Base-by-base conservation (phyloP, 2,113 vertebrate genomes). In the Aegotheles bennettii region DNA sequence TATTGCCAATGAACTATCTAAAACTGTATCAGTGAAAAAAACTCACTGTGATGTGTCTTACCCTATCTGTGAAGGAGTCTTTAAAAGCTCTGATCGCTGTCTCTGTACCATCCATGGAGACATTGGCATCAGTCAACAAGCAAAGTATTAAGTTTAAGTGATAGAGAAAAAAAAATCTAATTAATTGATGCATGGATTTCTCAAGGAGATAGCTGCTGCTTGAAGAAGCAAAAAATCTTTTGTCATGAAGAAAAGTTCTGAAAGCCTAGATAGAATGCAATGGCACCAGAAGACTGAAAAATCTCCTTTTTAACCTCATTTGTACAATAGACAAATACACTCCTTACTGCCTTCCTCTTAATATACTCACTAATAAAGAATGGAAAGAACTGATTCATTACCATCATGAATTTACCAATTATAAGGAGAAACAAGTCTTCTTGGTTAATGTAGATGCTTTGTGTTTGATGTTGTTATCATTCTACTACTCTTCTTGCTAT, bases 1-100 rank as follows among this genome's bases (percentile, higher is more conserved):
- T 88, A 89, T 11, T 75, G 40, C 26, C 93, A 96, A 97, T 94
- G 79, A 95, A 74, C 40, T 74, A 88, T 65, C 91, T 95, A 89
- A 95, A 89, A 50, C 47, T 36, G 21, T 60, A 94, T 65, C 70
- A 70, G n/a, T 70, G 78, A 86, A 91, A 85, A 92, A 38, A 78
- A 17, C 48, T 82, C 82, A 50, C 91, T 84, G 79, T 76, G 53
- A 56, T 93, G 31, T 76, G 28, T 73, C 50, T 80, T 70, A 59
- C 74, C 81, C 42, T 47, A 8, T 33, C 71, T 67, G 28, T 43
- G 81, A 76, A 93, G 61, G 28, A 91, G n/a, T 81, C 79, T 91
- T 82, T 82, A 89, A 93, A 91, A 91, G 53, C 35, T 73, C 69
- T 74, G 88, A 89, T 93, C 53, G 28, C 59, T 89, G 91, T 90